Evolutionary conservation across 2,113 vertebrate genomes (phyloP), one percentile per base, ranked within the genome.

Genomic region (Penelope pileata): DNA sequence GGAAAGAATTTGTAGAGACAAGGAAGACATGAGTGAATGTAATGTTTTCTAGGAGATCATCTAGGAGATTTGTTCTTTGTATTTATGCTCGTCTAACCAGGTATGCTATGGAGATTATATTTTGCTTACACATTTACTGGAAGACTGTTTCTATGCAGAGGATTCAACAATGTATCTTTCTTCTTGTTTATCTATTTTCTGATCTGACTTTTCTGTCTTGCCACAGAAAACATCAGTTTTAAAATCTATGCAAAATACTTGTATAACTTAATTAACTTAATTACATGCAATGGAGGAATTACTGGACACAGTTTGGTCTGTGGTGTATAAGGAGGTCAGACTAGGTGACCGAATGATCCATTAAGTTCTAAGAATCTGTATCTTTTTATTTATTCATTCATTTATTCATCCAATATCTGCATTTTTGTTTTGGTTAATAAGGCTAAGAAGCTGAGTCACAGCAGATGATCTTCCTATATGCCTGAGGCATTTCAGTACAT

Each of bases 1-100:
- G 19, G 66, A 88, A 87, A 84, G 27, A 93, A 53, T 43, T 89
- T 60, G 58, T 73, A 66, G 77, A 92, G 86, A 87, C 70, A 84
- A 79, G 63, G 29, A 73, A 73, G 18, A n/a, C 16, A 47, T 47
- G 87, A 27, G 12, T 30, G 45, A 45, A 38, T 74, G 36, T 38
- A 48, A 43, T 45, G 12, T 73, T 83, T 88, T 80, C 79, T 42
- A 11, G 27, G 75, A 62, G 4, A 73, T 79, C 12, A n/a, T n/a
- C n/a, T n/a, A 47, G 0, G 1, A 19, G 10, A 83, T 83, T 50
- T 34, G 17, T 68, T 17, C 12, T 64, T 82, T 58, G 4, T 59
- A 38, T 48, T 86, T 74, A 63, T 12, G 29, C 32, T 80, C 38
- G 59, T 16, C 38, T 78, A 63, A 74, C 3, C 9, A 51, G 23